Percentiles rank a stretch among this genome's conserved stretches.
These are phyloP conservation scores for Xiphias gladius DNA, from an alignment of 2,113 vertebrate species.

Conservation along the genomic window DNA sequence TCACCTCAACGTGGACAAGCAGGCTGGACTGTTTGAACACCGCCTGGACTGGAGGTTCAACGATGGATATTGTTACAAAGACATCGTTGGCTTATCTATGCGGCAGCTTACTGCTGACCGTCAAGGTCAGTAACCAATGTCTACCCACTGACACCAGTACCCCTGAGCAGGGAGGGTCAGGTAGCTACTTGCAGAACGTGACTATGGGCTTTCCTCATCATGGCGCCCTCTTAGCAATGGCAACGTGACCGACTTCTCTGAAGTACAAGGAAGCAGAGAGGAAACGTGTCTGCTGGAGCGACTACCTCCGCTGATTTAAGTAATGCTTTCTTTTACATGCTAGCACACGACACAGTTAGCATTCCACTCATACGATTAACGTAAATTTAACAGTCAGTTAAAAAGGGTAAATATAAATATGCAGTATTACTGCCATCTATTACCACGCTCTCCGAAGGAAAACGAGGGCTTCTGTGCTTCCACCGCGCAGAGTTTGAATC, in stretches of 20 bases:
- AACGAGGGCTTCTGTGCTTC: too few relatives aligned
- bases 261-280: neutral
- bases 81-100: conserved; percentile 4
- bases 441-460: neutral
- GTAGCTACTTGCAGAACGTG: conserved; percentile 33
- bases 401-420: neutral
- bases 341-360: neutral
- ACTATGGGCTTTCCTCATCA: conserved; percentile 9
- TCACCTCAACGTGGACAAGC: neutral
- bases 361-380: neutral
- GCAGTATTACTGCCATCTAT: rapidly evolving
- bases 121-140: conserved; percentile 64
- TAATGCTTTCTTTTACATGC: neutral
- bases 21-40: neutral
- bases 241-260: neutral
- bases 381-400: neutral
- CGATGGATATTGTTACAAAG: neutral
- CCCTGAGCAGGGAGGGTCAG: conserved; percentile 6
- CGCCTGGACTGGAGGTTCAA: neutral
- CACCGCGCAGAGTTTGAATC: too few relatives aligned
- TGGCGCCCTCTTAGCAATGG: conserved; percentile 33
- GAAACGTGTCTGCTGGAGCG: neutral
- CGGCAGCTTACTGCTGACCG: neutral
- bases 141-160: conserved; percentile 42
- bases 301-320: too few relatives aligned